These are phyloP conservation scores for Myocastor coypus DNA, from an alignment of 2,113 vertebrate species.

Conservation along the genomic window DNA sequence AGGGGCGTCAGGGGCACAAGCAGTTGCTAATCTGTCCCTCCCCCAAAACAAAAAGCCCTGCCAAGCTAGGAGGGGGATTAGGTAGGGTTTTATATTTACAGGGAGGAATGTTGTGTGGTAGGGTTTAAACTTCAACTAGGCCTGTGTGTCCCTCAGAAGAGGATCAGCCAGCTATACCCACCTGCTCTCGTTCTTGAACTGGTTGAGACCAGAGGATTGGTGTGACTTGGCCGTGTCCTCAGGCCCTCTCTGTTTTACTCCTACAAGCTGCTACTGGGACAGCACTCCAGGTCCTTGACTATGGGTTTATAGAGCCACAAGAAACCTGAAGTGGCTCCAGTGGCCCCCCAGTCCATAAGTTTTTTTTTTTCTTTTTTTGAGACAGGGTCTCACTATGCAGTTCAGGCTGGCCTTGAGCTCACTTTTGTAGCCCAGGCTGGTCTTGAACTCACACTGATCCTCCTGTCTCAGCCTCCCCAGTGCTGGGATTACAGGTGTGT, in stretches of 20 bases:
- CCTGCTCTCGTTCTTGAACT: slow-evolving; percentile 23
- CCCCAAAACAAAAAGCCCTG: fast-evolving
- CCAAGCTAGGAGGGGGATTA: too few relatives aligned
- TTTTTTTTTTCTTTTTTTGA: neutral
- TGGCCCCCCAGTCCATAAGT: neutral
- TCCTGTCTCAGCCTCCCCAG: too few relatives aligned
- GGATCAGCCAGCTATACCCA: slow-evolving; percentile 45
- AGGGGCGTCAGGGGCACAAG: neutral
- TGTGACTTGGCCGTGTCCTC: neutral
- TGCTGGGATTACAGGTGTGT: too few relatives aligned
- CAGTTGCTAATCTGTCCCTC: neutral
- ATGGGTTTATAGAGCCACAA: neutral
- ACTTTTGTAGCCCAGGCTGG: too few relatives aligned
- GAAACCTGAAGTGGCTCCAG: neutral
- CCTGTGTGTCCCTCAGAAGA: neutral
- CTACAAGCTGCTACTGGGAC: neutral
- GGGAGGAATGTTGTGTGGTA: slow-evolving; percentile 58
- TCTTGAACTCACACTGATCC: too few relatives aligned
- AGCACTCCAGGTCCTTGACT: neutral
- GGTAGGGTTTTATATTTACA: slow-evolving; percentile 59
- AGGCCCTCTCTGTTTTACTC: neutral
- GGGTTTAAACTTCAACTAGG: slow-evolving; percentile 75
- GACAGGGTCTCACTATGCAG: too few relatives aligned
- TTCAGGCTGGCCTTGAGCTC: too few relatives aligned
- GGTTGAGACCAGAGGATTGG: slow-evolving; percentile 20